phyloP scores from a whole-genome alignment of 2,797 vertebrate genomes.

The Bovichtus variegatus region DNA sequence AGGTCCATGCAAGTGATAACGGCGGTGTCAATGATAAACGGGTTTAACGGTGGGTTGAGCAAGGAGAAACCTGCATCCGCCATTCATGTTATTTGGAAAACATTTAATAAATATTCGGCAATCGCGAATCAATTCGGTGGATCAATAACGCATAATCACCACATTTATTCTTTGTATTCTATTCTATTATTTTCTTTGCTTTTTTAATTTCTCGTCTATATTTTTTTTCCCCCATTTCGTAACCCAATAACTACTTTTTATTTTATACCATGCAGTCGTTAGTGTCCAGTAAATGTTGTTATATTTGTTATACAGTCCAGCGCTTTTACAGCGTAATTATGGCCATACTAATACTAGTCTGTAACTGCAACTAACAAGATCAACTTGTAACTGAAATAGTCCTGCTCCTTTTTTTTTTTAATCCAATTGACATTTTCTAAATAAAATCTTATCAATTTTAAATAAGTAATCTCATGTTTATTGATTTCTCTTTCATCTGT shows the following conservation, averaged over 20 bases:
- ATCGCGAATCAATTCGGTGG: not conserved
- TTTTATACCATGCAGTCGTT: not conserved
- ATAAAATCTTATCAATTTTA: not conserved
- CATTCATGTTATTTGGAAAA: not conserved
- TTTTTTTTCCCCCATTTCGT: not conserved
- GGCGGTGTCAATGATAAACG: conserved; percentile 46
- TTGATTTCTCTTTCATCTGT: not conserved
- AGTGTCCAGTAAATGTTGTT: not conserved
- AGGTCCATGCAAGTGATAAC: conserved; percentile 57
- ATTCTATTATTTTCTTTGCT: not conserved
- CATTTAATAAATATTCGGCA: not conserved
- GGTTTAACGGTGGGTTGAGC: not conserved
- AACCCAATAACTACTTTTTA: not conserved
- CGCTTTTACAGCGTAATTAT: not conserved
- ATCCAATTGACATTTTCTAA: not conserved
- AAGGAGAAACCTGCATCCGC: not conserved
- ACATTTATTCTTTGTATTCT: not conserved
- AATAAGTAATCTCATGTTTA: not conserved
- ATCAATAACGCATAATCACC: not conserved
- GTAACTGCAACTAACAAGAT: not conserved
- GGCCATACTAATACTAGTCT: not conserved
- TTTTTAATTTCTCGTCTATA: not conserved
- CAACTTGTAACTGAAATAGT: not conserved
- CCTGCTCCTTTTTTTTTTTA: not conserved
- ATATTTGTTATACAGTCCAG: not conserved